phyloP scores from a whole-genome alignment of 2,797 vertebrate species.

The Bucorvus abyssinicus region DNA sequence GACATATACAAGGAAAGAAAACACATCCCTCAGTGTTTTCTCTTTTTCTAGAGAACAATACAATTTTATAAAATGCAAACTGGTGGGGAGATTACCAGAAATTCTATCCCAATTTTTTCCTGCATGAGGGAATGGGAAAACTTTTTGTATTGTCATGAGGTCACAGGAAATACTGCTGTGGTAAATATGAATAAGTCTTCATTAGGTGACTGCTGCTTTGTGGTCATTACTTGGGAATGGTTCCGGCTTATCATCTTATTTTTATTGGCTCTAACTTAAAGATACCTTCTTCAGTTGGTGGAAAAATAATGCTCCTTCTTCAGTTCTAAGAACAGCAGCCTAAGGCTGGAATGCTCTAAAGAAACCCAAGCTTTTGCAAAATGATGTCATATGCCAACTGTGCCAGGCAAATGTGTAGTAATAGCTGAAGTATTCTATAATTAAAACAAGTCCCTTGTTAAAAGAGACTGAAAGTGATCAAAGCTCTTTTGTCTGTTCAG shows the following conservation, averaged over 20 bases:
- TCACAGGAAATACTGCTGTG: constrained; percentile 14
- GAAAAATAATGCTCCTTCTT: constrained; percentile 39
- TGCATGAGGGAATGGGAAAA: background rate
- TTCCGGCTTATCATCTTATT: constrained; percentile 34
- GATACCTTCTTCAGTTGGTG: constrained; percentile 20
- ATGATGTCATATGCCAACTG: constrained; percentile 59
- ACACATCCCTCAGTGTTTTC: background rate
- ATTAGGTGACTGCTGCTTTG: constrained; percentile 33
- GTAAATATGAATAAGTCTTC: constrained; percentile 36
- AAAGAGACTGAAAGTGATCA: constrained; percentile 65
- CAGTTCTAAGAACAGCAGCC: constrained; percentile 49
- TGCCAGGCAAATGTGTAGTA: constrained; percentile 63
- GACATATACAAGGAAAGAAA: background rate
- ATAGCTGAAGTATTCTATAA: constrained; percentile 70
- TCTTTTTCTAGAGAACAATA: background rate
- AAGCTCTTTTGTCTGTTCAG: constrained; percentile 63
- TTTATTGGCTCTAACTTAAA: constrained; percentile 52
- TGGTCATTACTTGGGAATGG: constrained; percentile 41
- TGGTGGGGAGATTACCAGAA: background rate
- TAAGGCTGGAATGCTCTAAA: constrained; percentile 54
- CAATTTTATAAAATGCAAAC: background rate
- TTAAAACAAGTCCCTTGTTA: constrained; percentile 70
- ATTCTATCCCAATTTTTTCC: background rate
- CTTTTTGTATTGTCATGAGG: background rate
- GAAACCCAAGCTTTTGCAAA: constrained; percentile 57